These are phyloP conservation scores for Halictus quadricinctus DNA, from an alignment of 2,888 invertebrate species.

Conservation along the genomic window DNA sequence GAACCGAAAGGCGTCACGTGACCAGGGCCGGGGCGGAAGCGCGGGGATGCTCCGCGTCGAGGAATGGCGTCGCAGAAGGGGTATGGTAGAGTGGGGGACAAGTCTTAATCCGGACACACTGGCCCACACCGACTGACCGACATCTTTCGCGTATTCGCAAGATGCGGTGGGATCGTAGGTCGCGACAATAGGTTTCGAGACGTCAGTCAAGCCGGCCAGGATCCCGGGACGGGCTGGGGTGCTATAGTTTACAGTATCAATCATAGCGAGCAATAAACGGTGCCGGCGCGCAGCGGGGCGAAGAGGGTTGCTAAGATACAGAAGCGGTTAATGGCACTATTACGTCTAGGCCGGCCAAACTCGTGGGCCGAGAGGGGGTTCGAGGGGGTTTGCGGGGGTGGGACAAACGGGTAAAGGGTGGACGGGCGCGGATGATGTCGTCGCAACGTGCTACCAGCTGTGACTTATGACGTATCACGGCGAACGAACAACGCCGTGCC, in stretches of 20 bases:
- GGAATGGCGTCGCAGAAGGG: no score
- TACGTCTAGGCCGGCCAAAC: slow-evolving; percentile 73
- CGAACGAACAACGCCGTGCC: slow-evolving; percentile 65
- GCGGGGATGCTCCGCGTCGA: no score
- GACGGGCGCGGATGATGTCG: slow-evolving; percentile 72
- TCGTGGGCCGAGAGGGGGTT: slow-evolving; percentile 37
- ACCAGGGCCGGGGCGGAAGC: no score
- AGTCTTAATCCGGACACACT: no score
- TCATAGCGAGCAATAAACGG: slow-evolving; percentile 78
- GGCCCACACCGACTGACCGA: neutral
- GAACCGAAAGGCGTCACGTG: no score
- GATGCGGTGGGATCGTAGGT: neutral
- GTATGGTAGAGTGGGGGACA: no score
- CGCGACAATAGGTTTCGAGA: slow-evolving; percentile 21
- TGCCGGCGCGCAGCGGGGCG: slow-evolving; percentile 53
- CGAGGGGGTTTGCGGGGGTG: slow-evolving; percentile 27
- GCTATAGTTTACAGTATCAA: slow-evolving; percentile 79
- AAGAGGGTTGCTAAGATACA: slow-evolving; percentile 78
- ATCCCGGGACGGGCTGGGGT: neutral
- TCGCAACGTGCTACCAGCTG: slow-evolving; percentile 80
- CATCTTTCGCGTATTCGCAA: neutral
- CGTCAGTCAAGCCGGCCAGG: slow-evolving; percentile 13
- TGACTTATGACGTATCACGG: slow-evolving; percentile 80
- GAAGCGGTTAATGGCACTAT: slow-evolving; percentile 79
- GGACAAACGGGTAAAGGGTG: slow-evolving; percentile 38